Conservation (phyloP, 2,797 vertebrate genomes). For the Arnoldichthys spilopterus region DNA sequence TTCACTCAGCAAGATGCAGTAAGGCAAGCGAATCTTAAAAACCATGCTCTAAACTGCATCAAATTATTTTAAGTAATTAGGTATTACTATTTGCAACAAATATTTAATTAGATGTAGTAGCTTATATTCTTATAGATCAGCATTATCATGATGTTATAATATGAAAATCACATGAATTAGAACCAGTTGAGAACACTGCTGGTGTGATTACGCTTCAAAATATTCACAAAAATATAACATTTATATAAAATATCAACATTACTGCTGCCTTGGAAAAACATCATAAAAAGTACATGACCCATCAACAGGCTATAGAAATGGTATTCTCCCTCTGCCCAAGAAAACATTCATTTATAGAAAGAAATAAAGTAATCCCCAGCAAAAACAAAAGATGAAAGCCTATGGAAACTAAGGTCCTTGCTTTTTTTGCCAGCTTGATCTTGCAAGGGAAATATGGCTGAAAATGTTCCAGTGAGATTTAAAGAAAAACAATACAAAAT, state of each 20-base stretch:
- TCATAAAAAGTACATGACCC: background rate
- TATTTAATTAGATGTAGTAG: no score
- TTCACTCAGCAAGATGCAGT: background rate
- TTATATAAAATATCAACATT: no score
- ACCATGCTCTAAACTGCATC: background rate
- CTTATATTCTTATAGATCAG: no score
- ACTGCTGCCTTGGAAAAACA: no score
- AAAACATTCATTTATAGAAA: background rate
- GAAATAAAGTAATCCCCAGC: background rate
- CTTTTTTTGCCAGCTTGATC: background rate
- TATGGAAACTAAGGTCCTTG: background rate
- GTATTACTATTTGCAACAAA: background rate
- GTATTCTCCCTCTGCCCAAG: background rate
- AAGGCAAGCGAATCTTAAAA: background rate
- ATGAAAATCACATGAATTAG: no score
- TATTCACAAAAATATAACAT: no score
- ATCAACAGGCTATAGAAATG: background rate
- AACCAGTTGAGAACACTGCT: no score
- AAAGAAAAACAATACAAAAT: background rate
- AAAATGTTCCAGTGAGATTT: background rate
- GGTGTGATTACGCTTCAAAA: no score
- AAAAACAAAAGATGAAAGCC: background rate
- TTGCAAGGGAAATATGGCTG: background rate
- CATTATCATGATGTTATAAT: no score
- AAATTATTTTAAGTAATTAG: background rate